Conservation (phyloP, 2,888 invertebrate species). For the Sylvicola cinctus region DNA sequence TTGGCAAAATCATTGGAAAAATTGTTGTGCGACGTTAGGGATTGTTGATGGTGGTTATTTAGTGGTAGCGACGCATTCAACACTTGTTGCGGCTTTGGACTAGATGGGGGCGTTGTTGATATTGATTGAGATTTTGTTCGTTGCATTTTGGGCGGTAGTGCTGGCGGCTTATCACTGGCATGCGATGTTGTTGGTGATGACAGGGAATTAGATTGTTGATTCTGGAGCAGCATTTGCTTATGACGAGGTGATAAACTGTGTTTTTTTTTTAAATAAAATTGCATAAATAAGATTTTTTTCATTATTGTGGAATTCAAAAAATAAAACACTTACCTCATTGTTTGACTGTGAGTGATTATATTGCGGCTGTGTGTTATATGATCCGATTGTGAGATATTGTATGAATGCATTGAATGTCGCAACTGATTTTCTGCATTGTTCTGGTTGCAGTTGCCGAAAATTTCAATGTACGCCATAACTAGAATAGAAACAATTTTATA, state of each 20-base stretch:
- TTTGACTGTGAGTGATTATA: constrained; percentile 22
- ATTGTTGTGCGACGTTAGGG: constrained; percentile 14
- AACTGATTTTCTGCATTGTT: constrained; percentile 50
- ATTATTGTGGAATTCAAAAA: no score
- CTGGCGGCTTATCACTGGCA: constrained; percentile 2
- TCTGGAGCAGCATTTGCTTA: constrained; percentile 7
- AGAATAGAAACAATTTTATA: constrained; percentile 16
- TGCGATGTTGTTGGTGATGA: constrained; percentile 2
- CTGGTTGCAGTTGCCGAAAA: constrained; percentile 78
- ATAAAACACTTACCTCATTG: constrained; percentile 22
- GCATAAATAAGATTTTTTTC: background rate
- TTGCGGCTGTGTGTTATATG: constrained; percentile 20
- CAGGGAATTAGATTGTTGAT: background rate
- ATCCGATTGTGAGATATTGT: constrained; percentile 29
- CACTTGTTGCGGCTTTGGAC: constrained; percentile 15
- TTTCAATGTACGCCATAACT: constrained; percentile 95
- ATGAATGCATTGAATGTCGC: constrained; percentile 72
- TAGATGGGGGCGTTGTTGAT: constrained; percentile 28
- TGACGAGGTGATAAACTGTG: constrained; percentile 8
- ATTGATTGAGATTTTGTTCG: constrained; percentile 26
- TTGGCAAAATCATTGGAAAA: no score
- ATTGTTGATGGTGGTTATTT: constrained; percentile 6
- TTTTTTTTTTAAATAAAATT: constrained; percentile 1
- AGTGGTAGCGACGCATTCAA: constrained; percentile 8
- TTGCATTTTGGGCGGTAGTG: constrained; percentile 19